phyloP scores from a whole-genome alignment of 1,140 invertebrate species.

The Plectrocnemia conspersa region DNA sequence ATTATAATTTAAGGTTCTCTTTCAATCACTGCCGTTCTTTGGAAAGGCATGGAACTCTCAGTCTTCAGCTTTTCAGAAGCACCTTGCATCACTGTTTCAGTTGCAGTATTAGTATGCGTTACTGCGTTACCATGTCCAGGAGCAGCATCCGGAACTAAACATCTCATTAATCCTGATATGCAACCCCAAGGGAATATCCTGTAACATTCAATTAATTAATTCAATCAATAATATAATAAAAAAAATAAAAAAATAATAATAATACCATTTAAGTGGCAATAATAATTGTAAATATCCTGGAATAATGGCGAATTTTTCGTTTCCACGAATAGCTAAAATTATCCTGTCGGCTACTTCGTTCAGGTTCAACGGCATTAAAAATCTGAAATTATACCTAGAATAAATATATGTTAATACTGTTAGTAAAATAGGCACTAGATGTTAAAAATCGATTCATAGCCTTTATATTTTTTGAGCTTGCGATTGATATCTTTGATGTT shows the following conservation, averaged over 20 bases:
- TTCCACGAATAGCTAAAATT: slow-evolving; percentile 73
- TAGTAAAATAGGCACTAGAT: neutral
- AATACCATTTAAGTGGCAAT: slow-evolving; percentile 66
- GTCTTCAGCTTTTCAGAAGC: neutral
- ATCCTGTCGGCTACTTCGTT: slow-evolving; percentile 83
- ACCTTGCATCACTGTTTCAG: neutral
- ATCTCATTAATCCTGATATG: slow-evolving; percentile 56
- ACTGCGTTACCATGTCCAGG: slow-evolving; percentile 43
- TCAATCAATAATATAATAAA: neutral
- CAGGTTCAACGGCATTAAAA: slow-evolving; percentile 77
- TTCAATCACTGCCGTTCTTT: slow-evolving; percentile 8
- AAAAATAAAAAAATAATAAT: slow-evolving; percentile 12
- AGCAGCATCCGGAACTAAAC: slow-evolving; percentile 60
- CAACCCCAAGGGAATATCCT: slow-evolving; percentile 68
- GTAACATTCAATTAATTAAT: slow-evolving; percentile 14
- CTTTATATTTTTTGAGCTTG: too few relatives aligned
- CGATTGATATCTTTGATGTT: too few relatives aligned
- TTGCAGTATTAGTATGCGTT: neutral
- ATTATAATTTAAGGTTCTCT: slow-evolving; percentile 13
- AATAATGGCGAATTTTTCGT: slow-evolving; percentile 73
- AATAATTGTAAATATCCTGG: slow-evolving; percentile 67
- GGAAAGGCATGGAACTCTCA: slow-evolving; percentile 7
- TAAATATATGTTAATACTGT: neutral
- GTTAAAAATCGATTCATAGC: neutral
- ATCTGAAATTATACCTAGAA: slow-evolving; percentile 47